Evolutionary conservation across 2,797 vertebrate species (phyloP), one percentile per base, ranked within the genome.

Genomic region (Geotrypetes seraphini): DNA sequence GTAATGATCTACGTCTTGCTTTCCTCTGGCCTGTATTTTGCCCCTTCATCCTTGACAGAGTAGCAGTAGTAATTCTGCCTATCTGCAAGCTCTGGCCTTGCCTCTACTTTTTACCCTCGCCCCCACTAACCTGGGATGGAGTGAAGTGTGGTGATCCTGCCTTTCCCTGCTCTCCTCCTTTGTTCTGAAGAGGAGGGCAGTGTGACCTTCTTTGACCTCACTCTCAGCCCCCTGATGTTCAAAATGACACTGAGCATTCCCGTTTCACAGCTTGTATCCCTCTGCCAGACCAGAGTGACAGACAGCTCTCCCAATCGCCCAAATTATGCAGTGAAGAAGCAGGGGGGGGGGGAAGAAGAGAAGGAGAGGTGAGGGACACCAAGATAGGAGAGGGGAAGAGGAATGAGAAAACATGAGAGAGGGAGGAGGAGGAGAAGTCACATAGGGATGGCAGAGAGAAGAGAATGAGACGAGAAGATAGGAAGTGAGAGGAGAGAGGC

Each of bases 271-370:
- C 83, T 68, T 43, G 44, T 36, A 47, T 54, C 42, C 57, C 44
- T 25, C 60, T 62, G 63, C 66, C 58, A 41, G 53, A 59, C 60
- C 42, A 43, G 31, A 63, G 46, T 90, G 89, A 92, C 63, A 84
- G 89, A 88, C 88, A 85, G 79, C 83, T 88, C 79, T 89, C 87
- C 87, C 89, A 85, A 91, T 91, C 83, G 87, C 82, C 87, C 84
- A 90, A 88, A 91, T 91, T 87, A 84, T 56, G 65, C 73, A 61
- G 47, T 37, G 57, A 57, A 55, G 31, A 25, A 31, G n/a, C 19
- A 24, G n/a, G 12, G 24, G 17, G 16, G 14, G 33, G 31, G 31
- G 25, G n/a, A 25, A 23, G 31, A 16, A 13, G 15, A 19, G 13
- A 16, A 22, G 25, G 12, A 24, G 32, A 25, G 23, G 40, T 16